Percentiles rank a stretch among this genome's conserved stretches.
Evolutionary conservation across 2,888 invertebrate species (phyloP).

Genomic region (Nemurella pictetii): DNA sequence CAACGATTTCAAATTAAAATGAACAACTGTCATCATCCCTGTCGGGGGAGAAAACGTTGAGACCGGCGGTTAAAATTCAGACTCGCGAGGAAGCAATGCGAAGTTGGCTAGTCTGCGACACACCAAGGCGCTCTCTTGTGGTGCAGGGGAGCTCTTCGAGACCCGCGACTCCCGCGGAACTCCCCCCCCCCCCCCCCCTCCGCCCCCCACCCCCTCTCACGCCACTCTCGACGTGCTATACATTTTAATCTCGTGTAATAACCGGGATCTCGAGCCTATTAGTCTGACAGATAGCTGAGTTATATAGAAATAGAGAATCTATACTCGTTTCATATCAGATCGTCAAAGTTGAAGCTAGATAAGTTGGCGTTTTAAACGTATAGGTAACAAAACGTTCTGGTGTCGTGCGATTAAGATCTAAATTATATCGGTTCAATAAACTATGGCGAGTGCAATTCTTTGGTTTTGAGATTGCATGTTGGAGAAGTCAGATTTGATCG

Average conservation of each 20-base stretch:
- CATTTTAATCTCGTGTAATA: conserved; percentile 17
- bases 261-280: not conserved
- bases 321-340: conserved; percentile 7
- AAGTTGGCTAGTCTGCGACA: too few relatives aligned
- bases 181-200: not conserved
- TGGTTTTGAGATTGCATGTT: not conserved
- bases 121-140: too few relatives aligned
- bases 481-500: not conserved
- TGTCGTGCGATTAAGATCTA: not conserved
- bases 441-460: not conserved
- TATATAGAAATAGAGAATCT: conserved; percentile 16
- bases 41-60: too few relatives aligned
- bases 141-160: too few relatives aligned
- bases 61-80: too few relatives aligned
- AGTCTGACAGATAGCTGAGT: conserved; percentile 21
- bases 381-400: not conserved
- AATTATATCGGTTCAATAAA: not conserved
- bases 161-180: not conserved
- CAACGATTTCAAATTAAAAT: too few relatives aligned
- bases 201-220: not conserved
- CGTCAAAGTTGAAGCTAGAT: not conserved
- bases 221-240: not conserved
- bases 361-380: not conserved
- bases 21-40: too few relatives aligned
- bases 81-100: too few relatives aligned